Base-by-base conservation (phyloP, 2,888 invertebrate genomes). In the Lysandra coridon region DNA sequence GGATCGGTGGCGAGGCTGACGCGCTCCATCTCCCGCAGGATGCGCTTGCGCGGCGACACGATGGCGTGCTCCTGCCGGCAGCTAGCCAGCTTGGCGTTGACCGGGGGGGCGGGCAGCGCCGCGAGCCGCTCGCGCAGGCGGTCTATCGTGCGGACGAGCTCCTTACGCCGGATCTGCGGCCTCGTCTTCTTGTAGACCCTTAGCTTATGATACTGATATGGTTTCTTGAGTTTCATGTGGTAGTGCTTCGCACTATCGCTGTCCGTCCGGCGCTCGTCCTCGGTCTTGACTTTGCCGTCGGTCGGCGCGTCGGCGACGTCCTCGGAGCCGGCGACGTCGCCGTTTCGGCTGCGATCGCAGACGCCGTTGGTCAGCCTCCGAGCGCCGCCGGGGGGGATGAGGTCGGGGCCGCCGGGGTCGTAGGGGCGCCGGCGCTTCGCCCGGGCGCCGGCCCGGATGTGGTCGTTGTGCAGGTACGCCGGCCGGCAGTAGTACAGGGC, bases 11-110 rank as follows among this genome's bases (percentile, higher is more conserved):
- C 79, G 6, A 96, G 92, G 82, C 96, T 96, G 7, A 97, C 97
- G 85, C 96, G 95, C 88, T 98, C 98, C 87, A 98, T 95, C 89
- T 98, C 98, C 79, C 97, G 95, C 81, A 98, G 93, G 90, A 98
- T 97, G 84, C 98, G 95, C 88, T 98, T 98, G 69, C 98, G 95
- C 78, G 98, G 98, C 81, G 98, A 98, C 49, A 98, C 97, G 85
- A 97, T 96, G 84, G 88, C 88, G 87, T 94, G 95, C 85, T 95
- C 95, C 86, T 93, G 94, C 77, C 94, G 90, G 81, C 94, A 94
- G 83, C 85, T 90, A 37, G 91, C 92, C 78, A 93, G 85, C 86
- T 94, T 94, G 14, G 91, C 92, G 85, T 94, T 93, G 78, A 93
- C 90, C 78, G 92, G 91, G 79, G 87, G 91, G 79, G 87, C 88